A percentile compares a stretch with the other conserved stretches of the same genome.
Conservation (phyloP, 1,140 invertebrate genomes). For the Geopemphigus sp. region DNA sequence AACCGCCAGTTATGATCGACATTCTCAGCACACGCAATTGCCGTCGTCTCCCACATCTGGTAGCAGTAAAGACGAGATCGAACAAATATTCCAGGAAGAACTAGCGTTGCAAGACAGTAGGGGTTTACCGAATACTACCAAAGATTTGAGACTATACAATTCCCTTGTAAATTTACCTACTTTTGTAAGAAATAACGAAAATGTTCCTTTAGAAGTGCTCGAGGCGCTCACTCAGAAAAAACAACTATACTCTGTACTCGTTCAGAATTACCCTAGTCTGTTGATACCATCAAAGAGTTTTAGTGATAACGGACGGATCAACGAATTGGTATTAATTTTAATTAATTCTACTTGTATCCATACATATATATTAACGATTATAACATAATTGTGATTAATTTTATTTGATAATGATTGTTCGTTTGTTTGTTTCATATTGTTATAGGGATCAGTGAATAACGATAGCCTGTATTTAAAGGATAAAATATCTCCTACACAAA, state of each 20-base stretch:
- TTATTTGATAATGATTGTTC: too few species aligned
- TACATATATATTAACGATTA: neutral
- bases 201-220: conserved; percentile 59
- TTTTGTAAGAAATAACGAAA: conserved; percentile 68
- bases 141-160: conserved; percentile 47
- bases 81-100: neutral
- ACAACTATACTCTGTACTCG: conserved; percentile 67
- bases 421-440: neutral
- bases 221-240: conserved; percentile 66
- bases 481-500: conserved; percentile 53
- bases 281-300: conserved; percentile 64
- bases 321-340: conserved; percentile 56
- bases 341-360: too few species aligned
- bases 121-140: neutral
- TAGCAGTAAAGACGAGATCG: neutral
- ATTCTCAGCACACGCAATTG: conserved; percentile 56
- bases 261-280: conserved; percentile 71
- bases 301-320: conserved; percentile 62
- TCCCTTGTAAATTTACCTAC: conserved; percentile 69
- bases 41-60: conserved; percentile 53
- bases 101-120: neutral
- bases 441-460: neutral
- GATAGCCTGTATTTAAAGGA: conserved; percentile 1
- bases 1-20: conserved; percentile 53
- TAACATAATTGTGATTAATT: too few species aligned